phyloP scores from a whole-genome alignment of 2,888 invertebrate species.

The Polydrusus pterygomalis region DNA sequence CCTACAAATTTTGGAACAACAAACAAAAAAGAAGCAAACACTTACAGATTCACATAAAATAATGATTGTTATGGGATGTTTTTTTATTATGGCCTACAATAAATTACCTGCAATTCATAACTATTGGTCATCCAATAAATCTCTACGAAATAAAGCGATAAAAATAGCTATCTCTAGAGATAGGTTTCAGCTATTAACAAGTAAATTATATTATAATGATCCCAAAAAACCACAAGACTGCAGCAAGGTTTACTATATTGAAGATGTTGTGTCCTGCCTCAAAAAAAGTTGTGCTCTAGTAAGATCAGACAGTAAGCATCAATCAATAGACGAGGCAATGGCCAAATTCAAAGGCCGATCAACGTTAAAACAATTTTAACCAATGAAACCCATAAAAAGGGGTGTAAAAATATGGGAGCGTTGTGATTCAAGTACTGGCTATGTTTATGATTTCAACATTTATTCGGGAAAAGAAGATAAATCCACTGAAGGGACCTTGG shows the following conservation, averaged over 20 bases:
- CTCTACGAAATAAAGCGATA: constrained; percentile 35
- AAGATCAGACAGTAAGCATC: constrained; percentile 28
- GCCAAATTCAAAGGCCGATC: constrained; percentile 51
- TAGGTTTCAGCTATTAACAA: constrained; percentile 30
- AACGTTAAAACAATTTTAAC: constrained; percentile 50
- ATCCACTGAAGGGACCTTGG: constrained; percentile 14
- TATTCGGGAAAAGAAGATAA: constrained; percentile 52
- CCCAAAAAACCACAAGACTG: constrained; percentile 35
- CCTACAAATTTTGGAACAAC: constrained; percentile 23
- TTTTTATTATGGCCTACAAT: constrained; percentile 37
- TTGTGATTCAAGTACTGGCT: constrained; percentile 50
- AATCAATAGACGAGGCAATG: constrained; percentile 51
- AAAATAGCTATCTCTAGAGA: constrained; percentile 31
- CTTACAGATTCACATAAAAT: constrained; percentile 30
- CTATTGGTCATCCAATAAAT: constrained; percentile 36
- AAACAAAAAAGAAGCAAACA: constrained; percentile 16
- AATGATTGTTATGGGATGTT: constrained; percentile 30
- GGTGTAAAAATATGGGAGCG: constrained; percentile 53
- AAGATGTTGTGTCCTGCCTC: constrained; percentile 37
- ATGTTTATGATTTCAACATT: constrained; percentile 54
- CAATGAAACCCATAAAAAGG: constrained; percentile 55
- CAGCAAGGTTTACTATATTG: constrained; percentile 35
- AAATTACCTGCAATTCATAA: constrained; percentile 21
- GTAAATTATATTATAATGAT: constrained; percentile 30
- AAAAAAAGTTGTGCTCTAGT: constrained; percentile 30